phyloP scores from a whole-genome alignment of 2,113 vertebrate genomes.

The Halichoeres trimaculatus region DNA sequence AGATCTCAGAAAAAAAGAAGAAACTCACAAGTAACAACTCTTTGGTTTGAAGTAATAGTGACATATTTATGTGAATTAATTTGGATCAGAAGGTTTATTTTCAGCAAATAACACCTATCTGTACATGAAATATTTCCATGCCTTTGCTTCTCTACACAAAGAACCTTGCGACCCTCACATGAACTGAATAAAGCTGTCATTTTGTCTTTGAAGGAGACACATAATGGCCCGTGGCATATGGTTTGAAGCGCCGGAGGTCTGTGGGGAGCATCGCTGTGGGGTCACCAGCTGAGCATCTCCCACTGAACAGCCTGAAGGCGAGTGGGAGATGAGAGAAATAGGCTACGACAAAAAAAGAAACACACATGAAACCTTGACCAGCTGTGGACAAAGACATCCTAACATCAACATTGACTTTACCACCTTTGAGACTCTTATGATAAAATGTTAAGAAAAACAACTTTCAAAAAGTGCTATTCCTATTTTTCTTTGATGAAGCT shows the following conservation, averaged over 20 bases:
- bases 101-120: not conserved
- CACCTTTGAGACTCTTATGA: not conserved
- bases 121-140: not conserved
- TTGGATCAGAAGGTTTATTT: too few relatives aligned
- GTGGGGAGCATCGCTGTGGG: slow-evolving; percentile 20
- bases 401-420: not conserved
- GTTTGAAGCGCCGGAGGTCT: slow-evolving; percentile 29
- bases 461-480: not conserved
- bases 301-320: slow-evolving; percentile 13
- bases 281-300: slow-evolving; percentile 30
- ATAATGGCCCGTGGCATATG: slow-evolving; percentile 32
- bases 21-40: too few relatives aligned
- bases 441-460: not conserved
- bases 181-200: slow-evolving; percentile 15
- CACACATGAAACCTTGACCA: not conserved
- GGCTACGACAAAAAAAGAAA: not conserved
- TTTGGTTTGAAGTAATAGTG: too few relatives aligned
- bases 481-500: not conserved
- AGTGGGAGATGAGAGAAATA: not conserved
- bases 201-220: slow-evolving; percentile 17
- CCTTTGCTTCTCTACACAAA: not conserved
- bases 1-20: too few relatives aligned
- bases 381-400: not conserved
- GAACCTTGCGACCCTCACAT: not conserved
- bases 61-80: too few relatives aligned